Evolutionary conservation across 2,888 invertebrate species (phyloP).

Genomic region (Mimachlamys varia): DNA sequence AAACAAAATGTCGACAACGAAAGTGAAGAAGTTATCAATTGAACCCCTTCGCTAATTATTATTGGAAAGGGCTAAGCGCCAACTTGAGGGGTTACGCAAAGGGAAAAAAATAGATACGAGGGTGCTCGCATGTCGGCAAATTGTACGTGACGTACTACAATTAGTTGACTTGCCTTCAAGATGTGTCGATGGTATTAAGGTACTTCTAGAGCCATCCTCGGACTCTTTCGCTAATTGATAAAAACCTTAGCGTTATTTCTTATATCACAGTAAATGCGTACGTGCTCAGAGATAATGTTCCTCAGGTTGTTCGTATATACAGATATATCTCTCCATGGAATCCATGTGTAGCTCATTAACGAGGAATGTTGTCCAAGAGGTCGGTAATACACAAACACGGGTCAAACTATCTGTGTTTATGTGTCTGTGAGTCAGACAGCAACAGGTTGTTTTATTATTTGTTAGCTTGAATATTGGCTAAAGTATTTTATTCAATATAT

Average conservation of each 20-base stretch:
- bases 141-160: no score
- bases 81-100: no score
- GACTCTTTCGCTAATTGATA: background rate
- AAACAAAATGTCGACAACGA: no score
- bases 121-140: no score
- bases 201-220: no score
- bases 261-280: background rate
- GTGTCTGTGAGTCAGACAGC: background rate
- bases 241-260: background rate
- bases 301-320: background rate
- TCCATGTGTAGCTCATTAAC: constrained; percentile 10
- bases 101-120: no score
- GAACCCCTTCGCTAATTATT: no score
- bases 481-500: background rate
- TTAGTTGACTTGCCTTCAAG: no score
- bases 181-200: no score
- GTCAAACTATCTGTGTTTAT: background rate
- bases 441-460: background rate
- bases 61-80: no score
- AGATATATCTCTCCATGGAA: background rate
- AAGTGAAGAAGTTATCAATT: no score
- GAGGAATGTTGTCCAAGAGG: constrained; percentile 17
- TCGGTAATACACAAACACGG: background rate
- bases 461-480: background rate
- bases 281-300: background rate